Percentiles rank a stretch among this genome's conserved stretches.
phyloP scores from a whole-genome alignment of 2,888 invertebrate genomes.

The Coecobrya sp. region DNA sequence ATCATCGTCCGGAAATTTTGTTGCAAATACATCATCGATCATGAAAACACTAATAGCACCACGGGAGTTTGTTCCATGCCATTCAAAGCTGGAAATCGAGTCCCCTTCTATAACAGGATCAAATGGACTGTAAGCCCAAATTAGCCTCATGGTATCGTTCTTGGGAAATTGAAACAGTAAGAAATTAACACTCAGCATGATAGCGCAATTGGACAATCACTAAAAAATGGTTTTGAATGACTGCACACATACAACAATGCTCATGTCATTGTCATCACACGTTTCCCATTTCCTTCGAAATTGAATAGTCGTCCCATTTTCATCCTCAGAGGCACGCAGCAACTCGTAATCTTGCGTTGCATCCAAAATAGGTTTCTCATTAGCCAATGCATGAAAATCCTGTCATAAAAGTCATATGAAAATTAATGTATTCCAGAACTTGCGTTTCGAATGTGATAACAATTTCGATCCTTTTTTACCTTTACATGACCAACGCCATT shows the following conservation, averaged over 20 bases:
- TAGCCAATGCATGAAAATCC: slow-evolving; percentile 86
- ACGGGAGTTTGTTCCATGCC: slow-evolving; percentile 90
- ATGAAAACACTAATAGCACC: slow-evolving; percentile 91
- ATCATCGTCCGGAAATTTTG: slow-evolving; percentile 73
- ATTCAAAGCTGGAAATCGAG: slow-evolving; percentile 35
- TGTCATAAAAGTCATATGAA: slow-evolving; percentile 56
- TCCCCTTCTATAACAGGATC: slow-evolving; percentile 70
- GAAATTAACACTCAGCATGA: background rate
- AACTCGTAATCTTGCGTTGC: slow-evolving; percentile 87
- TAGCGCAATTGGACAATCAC: background rate
- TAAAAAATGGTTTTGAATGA: slow-evolving; percentile 7
- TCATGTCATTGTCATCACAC: slow-evolving; percentile 87
- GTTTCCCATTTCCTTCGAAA: slow-evolving; percentile 87
- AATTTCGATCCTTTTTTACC: slow-evolving; percentile 43
- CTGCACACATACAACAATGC: slow-evolving; percentile 81
- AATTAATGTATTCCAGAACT: background rate
- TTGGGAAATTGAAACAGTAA: slow-evolving; percentile 18
- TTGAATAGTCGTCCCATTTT: slow-evolving; percentile 87
- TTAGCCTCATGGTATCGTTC: slow-evolving; percentile 92
- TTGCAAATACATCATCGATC: slow-evolving; percentile 60
- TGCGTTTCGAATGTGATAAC: background rate
- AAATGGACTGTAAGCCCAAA: slow-evolving; percentile 91
- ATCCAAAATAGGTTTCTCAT: slow-evolving; percentile 86
- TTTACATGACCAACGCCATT: slow-evolving; percentile 81
- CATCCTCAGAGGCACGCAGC: slow-evolving; percentile 87